Conservation (phyloP, 2,113 vertebrate species). For the Merops nubicus region DNA sequence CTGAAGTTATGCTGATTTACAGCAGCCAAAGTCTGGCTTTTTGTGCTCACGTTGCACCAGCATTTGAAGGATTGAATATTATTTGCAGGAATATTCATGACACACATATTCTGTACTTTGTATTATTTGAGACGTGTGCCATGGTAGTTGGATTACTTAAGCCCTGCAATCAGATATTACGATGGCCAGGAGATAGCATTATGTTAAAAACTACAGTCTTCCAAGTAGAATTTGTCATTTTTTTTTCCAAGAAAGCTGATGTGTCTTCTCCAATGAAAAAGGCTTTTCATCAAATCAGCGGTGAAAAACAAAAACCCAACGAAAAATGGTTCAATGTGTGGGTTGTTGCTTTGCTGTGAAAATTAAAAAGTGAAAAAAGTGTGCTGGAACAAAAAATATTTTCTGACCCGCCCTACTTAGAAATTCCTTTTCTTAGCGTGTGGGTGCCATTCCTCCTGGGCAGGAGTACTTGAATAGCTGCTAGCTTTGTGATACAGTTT, state of each 20-base stretch:
- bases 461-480: neutral
- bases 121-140: neutral
- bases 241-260: neutral
- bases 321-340: slow-evolving; percentile 37
- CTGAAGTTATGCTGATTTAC: neutral
- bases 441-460: neutral
- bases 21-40: neutral
- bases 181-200: neutral
- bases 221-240: neutral
- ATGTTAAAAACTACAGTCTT: neutral
- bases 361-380: neutral
- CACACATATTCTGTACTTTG: neutral
- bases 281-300: slow-evolving; percentile 38
- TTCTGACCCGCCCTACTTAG: neutral
- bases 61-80: neutral
- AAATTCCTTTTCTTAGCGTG: neutral
- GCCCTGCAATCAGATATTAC: neutral
- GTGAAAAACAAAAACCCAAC: neutral
- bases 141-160: neutral
- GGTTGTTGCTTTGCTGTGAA: slow-evolving; percentile 1
- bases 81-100: neutral
- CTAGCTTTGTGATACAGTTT: neutral
- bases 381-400: neutral
- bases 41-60: neutral
- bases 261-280: slow-evolving; percentile 45